phyloP scores from a whole-genome alignment of 1,140 invertebrate genomes.

The Zelostemma sp. region DNA sequence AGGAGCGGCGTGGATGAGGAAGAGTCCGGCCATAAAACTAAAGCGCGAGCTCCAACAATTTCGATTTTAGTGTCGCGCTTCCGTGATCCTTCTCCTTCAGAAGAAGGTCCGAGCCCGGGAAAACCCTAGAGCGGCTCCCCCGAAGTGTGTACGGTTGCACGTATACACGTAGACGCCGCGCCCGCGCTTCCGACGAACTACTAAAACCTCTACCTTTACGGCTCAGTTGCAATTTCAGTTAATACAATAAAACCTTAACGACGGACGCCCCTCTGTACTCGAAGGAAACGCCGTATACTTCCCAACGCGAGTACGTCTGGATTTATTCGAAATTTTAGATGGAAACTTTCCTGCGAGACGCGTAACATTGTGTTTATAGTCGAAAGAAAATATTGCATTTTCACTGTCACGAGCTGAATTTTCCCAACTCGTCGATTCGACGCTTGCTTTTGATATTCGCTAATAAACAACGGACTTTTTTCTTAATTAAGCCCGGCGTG shows the following conservation, averaged over 20 bases:
- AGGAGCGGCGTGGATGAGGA: conserved; percentile 29
- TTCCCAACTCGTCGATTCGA: not conserved
- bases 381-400: conserved; percentile 45
- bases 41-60: conserved; percentile 54
- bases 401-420: conserved; percentile 26
- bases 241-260: conserved; percentile 62
- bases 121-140: conserved; percentile 28
- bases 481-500: no score
- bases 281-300: conserved; percentile 47
- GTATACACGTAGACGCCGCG: conserved; percentile 18
- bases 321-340: conserved; percentile 52
- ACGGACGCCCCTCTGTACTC: conserved; percentile 43
- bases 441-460: not conserved
- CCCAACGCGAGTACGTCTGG: conserved; percentile 42
- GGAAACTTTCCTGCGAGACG: conserved; percentile 43
- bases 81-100: conserved; percentile 32
- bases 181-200: conserved; percentile 33
- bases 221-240: conserved; percentile 62
- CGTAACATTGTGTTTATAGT: conserved; percentile 35
- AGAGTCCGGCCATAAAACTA: conserved; percentile 50
- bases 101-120: conserved; percentile 17
- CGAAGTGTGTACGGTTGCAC: conserved; percentile 25
- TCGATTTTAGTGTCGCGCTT: conserved; percentile 53
- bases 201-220: conserved; percentile 56
- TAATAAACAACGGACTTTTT: not conserved